A percentile compares a stretch with the other conserved stretches of the same genome.
phyloP scores from a whole-genome alignment of 2,888 invertebrate species.

The Pseudoips prasinana region DNA sequence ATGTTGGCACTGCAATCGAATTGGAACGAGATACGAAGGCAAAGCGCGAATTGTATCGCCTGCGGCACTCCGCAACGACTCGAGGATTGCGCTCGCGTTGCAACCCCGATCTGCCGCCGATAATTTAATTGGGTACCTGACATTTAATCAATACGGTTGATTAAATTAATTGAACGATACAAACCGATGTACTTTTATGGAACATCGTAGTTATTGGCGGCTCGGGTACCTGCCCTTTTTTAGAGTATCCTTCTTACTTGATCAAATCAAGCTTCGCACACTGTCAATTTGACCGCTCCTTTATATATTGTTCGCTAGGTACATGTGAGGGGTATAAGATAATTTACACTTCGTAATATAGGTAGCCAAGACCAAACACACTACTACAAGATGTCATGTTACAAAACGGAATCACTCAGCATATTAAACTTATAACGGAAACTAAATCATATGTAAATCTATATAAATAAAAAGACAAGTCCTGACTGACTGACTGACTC shows the following conservation, averaged over 20 bases:
- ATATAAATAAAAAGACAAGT: too few species aligned
- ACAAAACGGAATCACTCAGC: too few species aligned
- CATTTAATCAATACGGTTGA: conserved; percentile 75
- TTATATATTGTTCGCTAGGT: conserved; percentile 14
- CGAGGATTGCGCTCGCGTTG: conserved; percentile 43
- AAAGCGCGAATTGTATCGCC: conserved; percentile 56
- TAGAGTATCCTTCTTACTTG: conserved; percentile 21
- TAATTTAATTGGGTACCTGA: conserved; percentile 77
- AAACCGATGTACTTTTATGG: conserved; percentile 67
- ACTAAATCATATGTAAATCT: too few species aligned
- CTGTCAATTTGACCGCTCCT: conserved; percentile 31
- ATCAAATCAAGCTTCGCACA: conserved; percentile 26
- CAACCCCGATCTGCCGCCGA: conserved; percentile 53
- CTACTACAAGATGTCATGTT: too few species aligned
- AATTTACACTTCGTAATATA: too few species aligned
- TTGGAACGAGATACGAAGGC: conserved; percentile 52
- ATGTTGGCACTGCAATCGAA: conserved; percentile 52
- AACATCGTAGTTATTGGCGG: conserved; percentile 42
- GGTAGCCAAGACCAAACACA: too few species aligned
- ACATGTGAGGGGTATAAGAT: conserved; percentile 5
- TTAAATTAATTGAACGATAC: conserved; percentile 72
- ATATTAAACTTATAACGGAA: too few species aligned
- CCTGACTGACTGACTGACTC: too few species aligned
- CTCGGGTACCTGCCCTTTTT: conserved; percentile 36
- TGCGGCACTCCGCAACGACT: conserved; percentile 36